Conservation (phyloP, 2,888 invertebrate genomes). For the Leptura quadrifasciata region DNA sequence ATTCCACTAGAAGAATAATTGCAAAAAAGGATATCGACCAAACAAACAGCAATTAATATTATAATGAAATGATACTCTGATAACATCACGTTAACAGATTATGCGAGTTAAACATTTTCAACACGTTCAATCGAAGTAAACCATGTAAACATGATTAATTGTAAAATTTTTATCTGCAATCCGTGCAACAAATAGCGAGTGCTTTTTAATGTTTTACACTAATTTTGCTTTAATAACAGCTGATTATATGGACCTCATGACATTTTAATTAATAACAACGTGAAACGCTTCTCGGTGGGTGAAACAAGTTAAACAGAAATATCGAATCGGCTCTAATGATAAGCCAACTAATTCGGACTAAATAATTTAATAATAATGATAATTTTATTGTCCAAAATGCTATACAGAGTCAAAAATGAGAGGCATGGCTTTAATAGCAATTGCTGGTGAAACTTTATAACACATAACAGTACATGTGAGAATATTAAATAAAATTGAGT, state of each 20-base stretch:
- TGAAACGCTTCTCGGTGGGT: no score
- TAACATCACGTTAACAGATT: constrained; percentile 5
- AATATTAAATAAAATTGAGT: no score
- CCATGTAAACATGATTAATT: constrained; percentile 17
- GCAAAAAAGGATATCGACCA: background rate
- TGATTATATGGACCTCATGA: background rate
- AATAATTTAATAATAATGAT: no score
- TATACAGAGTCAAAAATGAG: no score
- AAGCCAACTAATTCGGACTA: no score
- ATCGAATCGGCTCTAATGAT: no score
- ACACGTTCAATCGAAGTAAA: constrained; percentile 8
- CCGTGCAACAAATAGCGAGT: background rate
- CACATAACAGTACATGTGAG: no score
- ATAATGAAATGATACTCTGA: background rate
- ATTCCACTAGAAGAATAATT: background rate
- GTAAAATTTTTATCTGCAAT: background rate
- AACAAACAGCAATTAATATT: background rate
- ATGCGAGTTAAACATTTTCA: background rate
- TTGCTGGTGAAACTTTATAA: no score
- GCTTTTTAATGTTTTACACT: background rate
- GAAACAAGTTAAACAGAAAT: no score
- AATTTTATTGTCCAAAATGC: no score
- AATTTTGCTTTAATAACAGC: background rate
- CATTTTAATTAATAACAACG: no score
- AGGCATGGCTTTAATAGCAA: no score